phyloP scores from a whole-genome alignment of 2,797 vertebrate species.

The Gobio occitaniae region DNA sequence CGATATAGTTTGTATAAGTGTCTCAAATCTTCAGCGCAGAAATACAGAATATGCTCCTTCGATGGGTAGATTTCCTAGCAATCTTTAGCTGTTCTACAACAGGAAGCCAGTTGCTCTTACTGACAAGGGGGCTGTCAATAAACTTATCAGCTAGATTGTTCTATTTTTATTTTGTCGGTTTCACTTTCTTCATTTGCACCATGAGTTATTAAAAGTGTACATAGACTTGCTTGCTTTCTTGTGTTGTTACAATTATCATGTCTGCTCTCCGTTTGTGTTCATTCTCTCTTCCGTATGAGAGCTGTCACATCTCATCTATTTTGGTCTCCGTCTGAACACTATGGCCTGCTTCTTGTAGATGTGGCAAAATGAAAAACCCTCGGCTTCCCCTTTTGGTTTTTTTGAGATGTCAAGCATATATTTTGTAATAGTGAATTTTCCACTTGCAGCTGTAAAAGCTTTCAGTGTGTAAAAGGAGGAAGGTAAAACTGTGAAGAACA shows the following conservation, averaged over 20 bases:
- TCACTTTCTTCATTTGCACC: not conserved
- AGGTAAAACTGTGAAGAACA: conserved; percentile 35
- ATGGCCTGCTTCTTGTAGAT: conserved; percentile 33
- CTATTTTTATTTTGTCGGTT: not conserved
- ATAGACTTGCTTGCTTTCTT: not conserved
- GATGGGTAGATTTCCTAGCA: not conserved
- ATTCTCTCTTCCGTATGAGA: conserved; percentile 7
- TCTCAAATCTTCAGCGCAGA: not conserved
- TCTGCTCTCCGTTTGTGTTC: not conserved
- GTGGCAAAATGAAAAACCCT: conserved; percentile 45
- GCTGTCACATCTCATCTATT: conserved; percentile 32
- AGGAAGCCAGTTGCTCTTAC: conserved; percentile 48
- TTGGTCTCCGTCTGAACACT: conserved; percentile 39
- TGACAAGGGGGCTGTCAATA: conserved; percentile 5
- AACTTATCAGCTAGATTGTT: not conserved
- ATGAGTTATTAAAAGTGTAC: not conserved
- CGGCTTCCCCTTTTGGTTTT: conserved; percentile 60
- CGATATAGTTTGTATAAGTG: not conserved
- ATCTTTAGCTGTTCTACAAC: conserved; percentile 20
- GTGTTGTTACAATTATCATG: conserved; percentile 4
- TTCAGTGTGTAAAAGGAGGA: conserved; percentile 7
- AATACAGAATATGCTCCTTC: not conserved
- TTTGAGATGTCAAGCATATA: conserved; percentile 44
- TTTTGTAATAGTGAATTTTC: conserved; percentile 66
- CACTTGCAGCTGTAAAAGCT: conserved; percentile 50